Evolutionary conservation across 92 coral and sea anemone species (phyloP).

Genomic region (Actinostola sp.): DNA sequence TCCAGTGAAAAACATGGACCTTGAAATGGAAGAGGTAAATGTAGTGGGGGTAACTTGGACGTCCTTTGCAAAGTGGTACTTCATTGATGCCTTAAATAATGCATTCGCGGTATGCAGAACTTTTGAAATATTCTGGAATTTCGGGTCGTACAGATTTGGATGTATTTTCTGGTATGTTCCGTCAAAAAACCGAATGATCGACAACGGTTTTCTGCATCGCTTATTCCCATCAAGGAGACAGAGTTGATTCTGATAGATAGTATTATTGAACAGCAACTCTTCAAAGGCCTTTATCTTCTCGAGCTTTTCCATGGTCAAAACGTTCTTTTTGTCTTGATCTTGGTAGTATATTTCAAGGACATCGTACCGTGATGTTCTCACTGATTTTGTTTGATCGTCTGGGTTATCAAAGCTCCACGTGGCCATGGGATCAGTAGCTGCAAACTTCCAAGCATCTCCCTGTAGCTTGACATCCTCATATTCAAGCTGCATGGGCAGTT

Average conservation of each 20-base stretch:
- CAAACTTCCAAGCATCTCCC: conserved; percentile 73
- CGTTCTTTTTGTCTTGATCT: conserved; percentile 31
- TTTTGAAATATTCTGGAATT: conserved; percentile 53
- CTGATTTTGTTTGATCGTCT: conserved; percentile 40
- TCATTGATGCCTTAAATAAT: conserved; percentile 27
- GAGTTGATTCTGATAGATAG: conserved; percentile 52
- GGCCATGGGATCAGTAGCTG: conserved; percentile 45
- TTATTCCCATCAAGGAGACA: conserved; percentile 45
- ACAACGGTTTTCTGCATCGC: conserved; percentile 49
- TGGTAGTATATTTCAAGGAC: conserved; percentile 58
- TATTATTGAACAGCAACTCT: conserved; percentile 34
- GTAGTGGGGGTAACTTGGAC: conserved; percentile 29
- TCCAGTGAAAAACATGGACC: conserved; percentile 55
- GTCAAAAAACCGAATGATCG: conserved; percentile 71
- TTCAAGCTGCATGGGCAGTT: conserved; percentile 69
- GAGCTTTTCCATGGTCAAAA: conserved; percentile 55
- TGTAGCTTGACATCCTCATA: conserved; percentile 61
- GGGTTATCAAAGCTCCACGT: conserved; percentile 50
- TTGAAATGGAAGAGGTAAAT: conserved; percentile 39
- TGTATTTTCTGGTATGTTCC: conserved; percentile 49
- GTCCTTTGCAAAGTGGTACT: conserved; percentile 67
- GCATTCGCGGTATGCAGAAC: conserved; percentile 52
- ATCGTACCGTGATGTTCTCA: conserved; percentile 33
- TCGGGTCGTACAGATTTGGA: conserved; percentile 51
- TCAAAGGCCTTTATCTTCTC: conserved; percentile 48